Evolutionary conservation across 2,888 invertebrate species (phyloP), one percentile per base, ranked within the genome.

Genomic region (Lasioglossum leucozonium): DNA sequence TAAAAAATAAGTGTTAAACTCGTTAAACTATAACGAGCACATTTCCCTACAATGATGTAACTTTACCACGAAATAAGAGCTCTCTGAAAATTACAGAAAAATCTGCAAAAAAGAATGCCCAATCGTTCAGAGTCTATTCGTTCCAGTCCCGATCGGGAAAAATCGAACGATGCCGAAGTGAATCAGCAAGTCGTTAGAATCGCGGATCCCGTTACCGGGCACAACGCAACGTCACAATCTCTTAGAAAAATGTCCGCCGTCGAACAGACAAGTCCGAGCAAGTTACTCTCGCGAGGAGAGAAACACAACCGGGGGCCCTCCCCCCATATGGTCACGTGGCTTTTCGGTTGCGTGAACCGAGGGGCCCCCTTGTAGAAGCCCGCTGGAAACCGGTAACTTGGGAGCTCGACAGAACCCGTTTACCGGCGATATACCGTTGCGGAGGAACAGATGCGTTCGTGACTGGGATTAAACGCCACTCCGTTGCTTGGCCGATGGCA

Each of bases 351-450:
- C 76, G 79, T 47, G 76, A 75, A 69, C 79, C 22, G 26, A 34
- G 16, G 65, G 22, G 67, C 71, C 65, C 69, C 58, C 42, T 55
- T 8, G 47, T 76, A 18, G 37, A 22, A 18, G 18, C 34, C 67
- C 22, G 47, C n/a, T 85, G 76, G 81, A 34, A 86, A 85, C 88
- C 88, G 88, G 86, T 86, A 82, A 81, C 81, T 55, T 83, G 72
- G 72, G 73, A 58, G 81, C 69, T 85, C 67, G 74, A 72, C 73
- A 37, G 75, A 77, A 81, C 77, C 84, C 87, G 87, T 87, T 90
- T 90, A 74, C 81, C 79, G 84, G 47, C 77, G 87, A 91, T 91
- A 87, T 91, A 88, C 91, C 89, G 92, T 91, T 92, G 91, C 67
- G 77, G 82, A 78, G 86, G 79, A 85, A 90, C 84, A 84, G 84